Conservation (phyloP, 2,797 vertebrate genomes). For the Propithecus perrieri region DNA sequence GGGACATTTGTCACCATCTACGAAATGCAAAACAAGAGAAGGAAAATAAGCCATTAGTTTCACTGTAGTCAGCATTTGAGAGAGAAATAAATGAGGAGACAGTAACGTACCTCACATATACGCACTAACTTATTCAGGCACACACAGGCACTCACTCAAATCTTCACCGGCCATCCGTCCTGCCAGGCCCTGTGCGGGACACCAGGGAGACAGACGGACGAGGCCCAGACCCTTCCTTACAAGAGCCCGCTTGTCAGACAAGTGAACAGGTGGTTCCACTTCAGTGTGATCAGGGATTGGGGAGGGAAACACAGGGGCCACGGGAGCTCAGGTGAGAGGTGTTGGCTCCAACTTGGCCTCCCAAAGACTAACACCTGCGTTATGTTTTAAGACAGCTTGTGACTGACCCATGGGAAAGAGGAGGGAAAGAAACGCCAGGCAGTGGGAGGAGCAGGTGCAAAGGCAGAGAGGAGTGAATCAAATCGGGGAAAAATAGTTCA, state of each 20-base stretch:
- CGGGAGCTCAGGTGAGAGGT: neutral
- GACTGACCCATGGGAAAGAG: neutral
- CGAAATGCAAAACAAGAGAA: conserved; percentile 42
- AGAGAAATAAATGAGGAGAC: neutral
- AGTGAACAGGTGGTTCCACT: neutral
- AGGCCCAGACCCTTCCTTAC: neutral
- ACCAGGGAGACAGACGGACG: neutral
- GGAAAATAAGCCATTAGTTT: neutral
- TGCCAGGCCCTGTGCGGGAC: neutral
- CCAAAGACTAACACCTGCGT: neutral
- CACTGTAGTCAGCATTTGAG: neutral
- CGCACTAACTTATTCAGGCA: neutral
- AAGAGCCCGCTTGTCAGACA: neutral
- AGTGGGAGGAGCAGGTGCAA: neutral
- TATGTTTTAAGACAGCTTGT: neutral
- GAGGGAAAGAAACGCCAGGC: neutral
- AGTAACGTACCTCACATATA: neutral
- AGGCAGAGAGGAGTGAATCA: neutral
- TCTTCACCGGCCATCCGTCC: neutral
- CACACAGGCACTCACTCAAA: no score
- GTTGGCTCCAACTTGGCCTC: neutral
- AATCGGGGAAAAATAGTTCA: neutral
- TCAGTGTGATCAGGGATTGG: neutral
- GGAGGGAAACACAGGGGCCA: neutral
- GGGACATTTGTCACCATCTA: conserved; percentile 64